phyloP scores from a whole-genome alignment of 2,113 vertebrate genomes.

The Tauraco erythrolophus region DNA sequence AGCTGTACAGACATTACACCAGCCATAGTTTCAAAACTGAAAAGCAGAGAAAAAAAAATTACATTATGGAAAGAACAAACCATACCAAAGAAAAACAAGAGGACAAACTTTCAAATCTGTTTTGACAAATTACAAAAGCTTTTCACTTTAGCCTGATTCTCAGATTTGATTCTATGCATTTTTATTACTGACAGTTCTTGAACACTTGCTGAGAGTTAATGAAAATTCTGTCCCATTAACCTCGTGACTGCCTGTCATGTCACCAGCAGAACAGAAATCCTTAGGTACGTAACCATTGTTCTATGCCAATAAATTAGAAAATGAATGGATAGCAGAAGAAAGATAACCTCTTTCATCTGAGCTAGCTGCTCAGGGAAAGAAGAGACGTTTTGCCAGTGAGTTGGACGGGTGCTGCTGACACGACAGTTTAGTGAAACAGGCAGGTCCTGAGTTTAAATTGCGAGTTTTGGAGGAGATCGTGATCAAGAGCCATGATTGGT shows the following conservation, averaged over 20 bases:
- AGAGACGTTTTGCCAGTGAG: background rate
- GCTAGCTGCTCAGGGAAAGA: background rate
- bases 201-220: background rate
- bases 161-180: background rate
- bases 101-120: background rate
- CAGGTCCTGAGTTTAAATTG: background rate
- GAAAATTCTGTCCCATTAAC: background rate
- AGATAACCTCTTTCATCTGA: background rate
- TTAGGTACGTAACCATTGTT: background rate
- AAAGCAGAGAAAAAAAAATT: background rate
- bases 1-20: background rate
- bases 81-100: background rate
- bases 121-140: background rate
- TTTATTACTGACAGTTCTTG: background rate
- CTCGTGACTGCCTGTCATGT: rapidly evolving
- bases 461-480: background rate
- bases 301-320: background rate
- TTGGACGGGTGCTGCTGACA: background rate
- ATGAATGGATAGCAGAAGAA: background rate
- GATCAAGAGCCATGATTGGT: background rate
- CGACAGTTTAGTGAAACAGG: background rate
- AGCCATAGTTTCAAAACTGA: background rate
- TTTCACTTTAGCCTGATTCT: background rate
- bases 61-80: background rate
- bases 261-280: background rate